Conservation (phyloP, 37 sponge, comb jelly and placozoan species). For the Oscarella lobularis region DNA sequence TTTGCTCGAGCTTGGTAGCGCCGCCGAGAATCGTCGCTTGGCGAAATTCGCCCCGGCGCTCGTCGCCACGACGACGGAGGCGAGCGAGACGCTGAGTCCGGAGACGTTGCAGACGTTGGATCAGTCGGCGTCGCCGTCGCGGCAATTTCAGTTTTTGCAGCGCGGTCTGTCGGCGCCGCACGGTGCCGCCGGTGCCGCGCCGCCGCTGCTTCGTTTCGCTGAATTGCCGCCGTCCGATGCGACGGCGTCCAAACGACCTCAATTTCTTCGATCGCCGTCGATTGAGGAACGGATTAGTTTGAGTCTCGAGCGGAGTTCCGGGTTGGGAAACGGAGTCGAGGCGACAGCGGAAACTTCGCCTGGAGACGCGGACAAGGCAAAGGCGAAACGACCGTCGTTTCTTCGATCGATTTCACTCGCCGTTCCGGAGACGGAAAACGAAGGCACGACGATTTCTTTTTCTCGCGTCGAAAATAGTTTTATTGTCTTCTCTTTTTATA, state of each 20-base stretch:
- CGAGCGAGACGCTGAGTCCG: not conserved
- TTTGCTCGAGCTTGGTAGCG: constrained; percentile 51
- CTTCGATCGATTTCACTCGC: constrained; percentile 12
- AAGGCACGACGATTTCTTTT: too few species aligned
- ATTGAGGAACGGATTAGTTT: not conserved
- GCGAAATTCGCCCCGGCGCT: not conserved
- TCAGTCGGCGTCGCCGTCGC: not conserved
- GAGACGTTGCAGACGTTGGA: not conserved
- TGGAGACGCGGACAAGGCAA: not conserved
- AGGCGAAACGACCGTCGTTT: constrained; percentile 6
- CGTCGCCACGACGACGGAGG: not conserved
- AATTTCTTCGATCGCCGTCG: not conserved
- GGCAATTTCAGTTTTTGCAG: not conserved
- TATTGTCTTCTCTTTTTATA: too few species aligned
- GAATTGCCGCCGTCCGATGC: not conserved
- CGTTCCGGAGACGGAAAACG: constrained; percentile 4
- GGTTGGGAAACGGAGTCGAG: not conserved
- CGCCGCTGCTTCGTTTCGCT: too few species aligned
- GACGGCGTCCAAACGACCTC: not conserved
- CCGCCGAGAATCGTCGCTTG: not conserved
- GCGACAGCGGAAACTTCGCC: not conserved
- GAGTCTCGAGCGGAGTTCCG: not conserved
- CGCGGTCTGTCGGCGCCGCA: not conserved
- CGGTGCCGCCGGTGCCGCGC: too few species aligned
- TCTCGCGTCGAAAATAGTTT: too few species aligned